These are phyloP conservation scores for Hozukius guyotensis DNA, from an alignment of 2,797 vertebrate species.

Conservation along the genomic window DNA sequence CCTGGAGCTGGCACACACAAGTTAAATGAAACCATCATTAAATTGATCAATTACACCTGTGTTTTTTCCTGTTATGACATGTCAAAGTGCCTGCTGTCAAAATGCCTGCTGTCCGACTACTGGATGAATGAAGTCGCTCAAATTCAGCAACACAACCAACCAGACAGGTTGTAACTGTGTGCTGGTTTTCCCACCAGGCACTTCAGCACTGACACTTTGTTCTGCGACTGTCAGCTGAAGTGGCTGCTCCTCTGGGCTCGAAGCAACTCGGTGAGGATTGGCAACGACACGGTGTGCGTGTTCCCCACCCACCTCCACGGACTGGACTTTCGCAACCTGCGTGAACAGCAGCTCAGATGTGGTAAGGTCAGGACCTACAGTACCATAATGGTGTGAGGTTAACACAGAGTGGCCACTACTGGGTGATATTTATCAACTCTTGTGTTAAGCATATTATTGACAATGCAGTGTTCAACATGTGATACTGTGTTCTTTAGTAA, in stretches of 20 bases:
- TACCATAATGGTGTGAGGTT: not conserved
- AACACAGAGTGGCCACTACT: no score
- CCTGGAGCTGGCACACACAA: not conserved
- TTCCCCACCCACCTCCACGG: slow-evolving; percentile 87
- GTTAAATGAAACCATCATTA: not conserved
- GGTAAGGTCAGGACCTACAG: slow-evolving; percentile 86
- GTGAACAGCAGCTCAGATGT: slow-evolving; percentile 87
- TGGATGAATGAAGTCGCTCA: not conserved
- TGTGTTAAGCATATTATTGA: not conserved
- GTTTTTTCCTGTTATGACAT: not conserved
- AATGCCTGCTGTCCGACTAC: not conserved
- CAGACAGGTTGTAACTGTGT: not conserved
- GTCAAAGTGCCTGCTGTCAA: not conserved
- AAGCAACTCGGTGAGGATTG: slow-evolving; percentile 83
- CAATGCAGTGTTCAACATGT: not conserved
- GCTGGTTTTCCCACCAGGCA: slow-evolving; percentile 76
- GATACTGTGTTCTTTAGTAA: no score
- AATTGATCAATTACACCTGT: not conserved
- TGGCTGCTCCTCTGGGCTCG: slow-evolving; percentile 90
- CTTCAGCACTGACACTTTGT: slow-evolving; percentile 88
- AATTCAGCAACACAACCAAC: not conserved
- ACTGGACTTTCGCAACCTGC: slow-evolving; percentile 84
- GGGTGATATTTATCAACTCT: no score
- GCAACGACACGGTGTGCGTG: slow-evolving; percentile 86
- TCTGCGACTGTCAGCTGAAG: slow-evolving; percentile 92